Evolutionary conservation across 1,140 invertebrate genomes (phyloP).

Genomic region (Alviniconcha marisindica): DNA sequence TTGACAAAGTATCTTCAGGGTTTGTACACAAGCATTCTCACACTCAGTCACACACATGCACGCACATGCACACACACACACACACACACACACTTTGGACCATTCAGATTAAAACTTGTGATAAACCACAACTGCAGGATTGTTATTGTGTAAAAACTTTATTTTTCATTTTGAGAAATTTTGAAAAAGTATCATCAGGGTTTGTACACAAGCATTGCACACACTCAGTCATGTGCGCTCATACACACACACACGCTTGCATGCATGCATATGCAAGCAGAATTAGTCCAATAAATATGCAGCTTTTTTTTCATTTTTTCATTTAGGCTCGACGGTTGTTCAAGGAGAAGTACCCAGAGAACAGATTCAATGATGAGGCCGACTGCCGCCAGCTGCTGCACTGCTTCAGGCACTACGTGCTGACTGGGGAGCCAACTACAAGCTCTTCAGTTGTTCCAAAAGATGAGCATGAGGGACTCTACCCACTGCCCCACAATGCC

Average conservation of each 20-base stretch:
- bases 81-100: too few relatives aligned
- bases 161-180: too few relatives aligned
- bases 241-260: too few relatives aligned
- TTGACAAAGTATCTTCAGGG: too few relatives aligned
- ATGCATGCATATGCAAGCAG: too few relatives aligned
- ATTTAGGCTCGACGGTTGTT: background rate
- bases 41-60: too few relatives aligned
- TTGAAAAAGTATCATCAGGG: background rate
- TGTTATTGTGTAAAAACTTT: too few relatives aligned
- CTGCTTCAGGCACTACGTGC: background rate
- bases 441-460: background rate
- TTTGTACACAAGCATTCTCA: too few relatives aligned
- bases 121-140: too few relatives aligned
- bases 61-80: too few relatives aligned
- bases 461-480: background rate
- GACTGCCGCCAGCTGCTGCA: background rate
- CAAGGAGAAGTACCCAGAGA: background rate
- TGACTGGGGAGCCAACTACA: background rate
- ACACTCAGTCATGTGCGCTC: background rate
- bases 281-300: too few relatives aligned
- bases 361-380: background rate
- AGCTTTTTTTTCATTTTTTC: background rate
- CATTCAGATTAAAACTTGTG: too few relatives aligned
- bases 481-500: constrained; percentile 3
- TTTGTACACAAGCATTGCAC: background rate